A percentile compares a stretch with the other conserved stretches of the same genome.
These are phyloP conservation scores for Arge pagana DNA, from an alignment of 2,888 invertebrate genomes.

Conservation along the genomic window DNA sequence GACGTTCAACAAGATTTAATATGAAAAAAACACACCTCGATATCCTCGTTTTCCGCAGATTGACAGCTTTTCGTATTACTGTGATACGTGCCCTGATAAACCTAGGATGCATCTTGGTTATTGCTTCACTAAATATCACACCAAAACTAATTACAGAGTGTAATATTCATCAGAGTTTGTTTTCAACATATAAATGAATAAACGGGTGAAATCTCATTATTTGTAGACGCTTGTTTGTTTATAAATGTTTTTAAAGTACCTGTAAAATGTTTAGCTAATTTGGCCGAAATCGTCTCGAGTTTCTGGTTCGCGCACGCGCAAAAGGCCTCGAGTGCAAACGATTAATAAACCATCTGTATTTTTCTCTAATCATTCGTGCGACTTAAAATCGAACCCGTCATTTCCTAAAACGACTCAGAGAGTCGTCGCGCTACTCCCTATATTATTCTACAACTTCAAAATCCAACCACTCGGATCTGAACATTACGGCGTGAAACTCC, in stretches of 20 bases:
- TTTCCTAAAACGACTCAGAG: no score
- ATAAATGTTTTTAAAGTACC: conserved; percentile 24
- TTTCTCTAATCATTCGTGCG: no score
- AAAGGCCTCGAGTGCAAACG: conserved; percentile 20
- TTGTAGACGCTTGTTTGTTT: conserved; percentile 23
- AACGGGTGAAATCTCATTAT: conserved; percentile 24
- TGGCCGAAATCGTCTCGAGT: conserved; percentile 20
- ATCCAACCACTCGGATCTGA: no score
- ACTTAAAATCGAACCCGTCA: no score
- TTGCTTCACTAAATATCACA: conserved; percentile 13
- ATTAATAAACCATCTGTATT: no score
- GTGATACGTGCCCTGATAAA: conserved; percentile 11
- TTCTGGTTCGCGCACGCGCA: conserved; percentile 8
- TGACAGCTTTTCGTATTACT: background rate
- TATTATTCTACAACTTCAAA: no score
- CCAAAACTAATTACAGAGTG: conserved; percentile 22
- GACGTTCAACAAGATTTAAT: conserved; percentile 3
- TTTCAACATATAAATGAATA: conserved; percentile 22
- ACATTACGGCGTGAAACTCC: no score
- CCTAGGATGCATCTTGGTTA: conserved; percentile 2
- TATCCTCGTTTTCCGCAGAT: no score
- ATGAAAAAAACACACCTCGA: background rate
- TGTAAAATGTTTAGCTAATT: conserved; percentile 16
- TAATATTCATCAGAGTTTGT: conserved; percentile 23
- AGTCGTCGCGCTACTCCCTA: no score